These are phyloP conservation scores for Miltochrista miniata DNA, from an alignment of 2,888 invertebrate species.

Conservation along the genomic window DNA sequence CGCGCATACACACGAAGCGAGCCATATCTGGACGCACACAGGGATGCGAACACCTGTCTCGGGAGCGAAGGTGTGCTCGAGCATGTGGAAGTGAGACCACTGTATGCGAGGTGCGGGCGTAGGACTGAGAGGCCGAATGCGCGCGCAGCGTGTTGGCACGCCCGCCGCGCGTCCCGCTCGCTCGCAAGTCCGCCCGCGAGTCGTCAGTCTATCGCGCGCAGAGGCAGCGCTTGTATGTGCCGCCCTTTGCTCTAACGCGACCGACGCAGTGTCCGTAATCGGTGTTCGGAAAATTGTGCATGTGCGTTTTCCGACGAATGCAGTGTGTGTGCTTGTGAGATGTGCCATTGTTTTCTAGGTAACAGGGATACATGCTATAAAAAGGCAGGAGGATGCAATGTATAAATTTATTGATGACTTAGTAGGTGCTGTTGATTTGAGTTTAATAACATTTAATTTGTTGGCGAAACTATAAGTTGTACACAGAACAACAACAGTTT, in stretches of 20 bases:
- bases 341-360: slow-evolving; percentile 84
- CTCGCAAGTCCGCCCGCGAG: slow-evolving; percentile 59
- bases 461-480: slow-evolving; percentile 43
- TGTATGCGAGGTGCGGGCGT: slow-evolving; percentile 50
- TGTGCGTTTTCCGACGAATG: slow-evolving; percentile 82
- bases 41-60: slow-evolving; percentile 79
- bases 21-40: slow-evolving; percentile 76
- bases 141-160: slow-evolving; percentile 76
- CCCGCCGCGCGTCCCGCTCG: slow-evolving; percentile 81
- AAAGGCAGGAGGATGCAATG: slow-evolving; percentile 69
- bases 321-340: slow-evolving; percentile 82
- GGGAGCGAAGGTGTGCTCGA: slow-evolving; percentile 80
- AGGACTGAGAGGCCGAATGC: slow-evolving; percentile 67
- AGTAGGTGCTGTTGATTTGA: slow-evolving; percentile 62
- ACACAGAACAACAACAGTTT: slow-evolving; percentile 29
- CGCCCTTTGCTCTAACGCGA: slow-evolving; percentile 76
- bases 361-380: slow-evolving; percentile 67
- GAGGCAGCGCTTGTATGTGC: slow-evolving; percentile 75
- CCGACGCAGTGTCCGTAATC: slow-evolving; percentile 81
- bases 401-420: slow-evolving; percentile 55
- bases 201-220: slow-evolving; percentile 80
- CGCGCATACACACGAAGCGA: slow-evolving; percentile 63
- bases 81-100: slow-evolving; percentile 62
- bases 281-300: slow-evolving; percentile 83
- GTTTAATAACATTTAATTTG: slow-evolving; percentile 49